Base-by-base conservation (phyloP, 1,140 invertebrate genomes). In the Musca domestica region DNA sequence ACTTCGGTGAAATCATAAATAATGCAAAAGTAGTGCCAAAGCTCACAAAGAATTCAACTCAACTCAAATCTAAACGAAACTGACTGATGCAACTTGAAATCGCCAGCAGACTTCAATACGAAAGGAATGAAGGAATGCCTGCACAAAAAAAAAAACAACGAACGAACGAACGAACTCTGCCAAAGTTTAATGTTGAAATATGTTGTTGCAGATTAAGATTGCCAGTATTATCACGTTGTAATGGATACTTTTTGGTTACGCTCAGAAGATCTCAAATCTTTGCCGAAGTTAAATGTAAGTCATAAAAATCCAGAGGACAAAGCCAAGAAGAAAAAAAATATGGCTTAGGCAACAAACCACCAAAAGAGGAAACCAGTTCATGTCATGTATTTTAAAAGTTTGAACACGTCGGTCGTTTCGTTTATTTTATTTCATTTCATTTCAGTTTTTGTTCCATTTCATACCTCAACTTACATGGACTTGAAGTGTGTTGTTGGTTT, bases 191-290 rank as follows among this genome's bases (percentile, higher is more conserved):
- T 41, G 34, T 41, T 41, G 34, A 41, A 41, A 41, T 41, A 61
- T 61, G 56, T 61, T 61, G 34, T 34, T 58, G 27, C 30, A 61
- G 56, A 61, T 61, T 61, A 61, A 61, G 56, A 61, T 61, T 61
- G 56, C 34, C 56, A 61, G 56, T 61, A 61, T 61, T 61, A 61
- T 61, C 56, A 61, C 56, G 56, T 61, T 61, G 56, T 61, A 61
- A 61, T 61, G 56, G 34, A 61, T 61, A 61, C 56, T 19, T 27
- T 58, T 23, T 58, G 54, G 56, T 61, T 61, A 41, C 56, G 34
- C 56, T 61, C 27, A 27, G 30, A 14, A 61, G 56, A 61, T 12
- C 34, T 41, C 34, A 41, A 41, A 41, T 41, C 34, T 41, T 41
- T 10, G 12, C 34, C 34, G 34, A 41, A 41, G 34, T 41, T 41